A percentile compares a stretch with the other conserved stretches of the same genome.
These are phyloP conservation scores for Erannis defoliaria DNA, from an alignment of 2,888 invertebrate genomes.

Conservation along the genomic window DNA sequence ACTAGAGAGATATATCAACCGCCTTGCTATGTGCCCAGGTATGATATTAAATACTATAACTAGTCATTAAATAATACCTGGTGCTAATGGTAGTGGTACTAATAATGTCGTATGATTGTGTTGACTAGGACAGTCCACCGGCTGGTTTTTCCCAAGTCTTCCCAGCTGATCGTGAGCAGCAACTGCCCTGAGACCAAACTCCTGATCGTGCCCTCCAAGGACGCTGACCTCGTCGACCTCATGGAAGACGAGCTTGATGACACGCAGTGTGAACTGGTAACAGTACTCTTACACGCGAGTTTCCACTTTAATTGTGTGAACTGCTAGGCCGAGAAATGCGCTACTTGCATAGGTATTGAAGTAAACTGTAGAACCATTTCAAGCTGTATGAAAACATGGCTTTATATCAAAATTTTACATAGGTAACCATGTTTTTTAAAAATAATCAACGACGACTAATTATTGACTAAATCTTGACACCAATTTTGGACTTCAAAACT, in stretches of 20 bases:
- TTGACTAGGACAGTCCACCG: constrained; percentile 74
- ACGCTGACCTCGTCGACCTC: constrained; percentile 77
- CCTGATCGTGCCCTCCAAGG: constrained; percentile 76
- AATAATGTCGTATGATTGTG: background rate
- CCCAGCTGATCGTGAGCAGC: constrained; percentile 66
- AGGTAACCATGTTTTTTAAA: too few species aligned
- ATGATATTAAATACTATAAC: constrained; percentile 19
- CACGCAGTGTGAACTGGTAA: constrained; percentile 76
- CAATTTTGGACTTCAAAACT: too few species aligned
- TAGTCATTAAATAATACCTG: too few species aligned
- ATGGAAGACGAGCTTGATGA: constrained; percentile 82
- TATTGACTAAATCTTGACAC: too few species aligned
- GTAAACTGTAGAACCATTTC: too few species aligned
- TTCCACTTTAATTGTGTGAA: background rate
- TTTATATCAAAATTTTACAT: too few species aligned
- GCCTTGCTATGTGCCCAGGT: constrained; percentile 86
- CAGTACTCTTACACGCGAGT: background rate
- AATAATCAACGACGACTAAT: too few species aligned
- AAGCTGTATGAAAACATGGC: too few species aligned
- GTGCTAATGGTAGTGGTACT: too few species aligned
- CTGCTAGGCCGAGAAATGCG: too few species aligned
- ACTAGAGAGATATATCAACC: constrained; percentile 85
- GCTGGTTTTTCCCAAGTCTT: constrained; percentile 75
- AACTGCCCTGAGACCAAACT: constrained; percentile 76
- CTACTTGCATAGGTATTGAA: too few species aligned